Evolutionary conservation across 1,140 invertebrate genomes (phyloP).

Genomic region (Chrysomallon squamiferum): DNA sequence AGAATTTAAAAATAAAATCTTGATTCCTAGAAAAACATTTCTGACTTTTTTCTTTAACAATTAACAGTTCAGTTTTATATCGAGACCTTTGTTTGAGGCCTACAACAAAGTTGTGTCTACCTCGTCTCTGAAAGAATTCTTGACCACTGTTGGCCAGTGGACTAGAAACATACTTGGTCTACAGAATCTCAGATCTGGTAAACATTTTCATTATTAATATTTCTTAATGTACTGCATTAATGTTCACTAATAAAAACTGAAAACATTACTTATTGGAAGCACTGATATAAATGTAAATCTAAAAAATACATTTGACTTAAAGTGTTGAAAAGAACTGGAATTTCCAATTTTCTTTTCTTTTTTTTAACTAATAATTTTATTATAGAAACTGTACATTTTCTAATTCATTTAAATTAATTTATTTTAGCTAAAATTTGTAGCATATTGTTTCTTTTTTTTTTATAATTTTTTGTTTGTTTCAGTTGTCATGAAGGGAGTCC

Average conservation of each 20-base stretch:
- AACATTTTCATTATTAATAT: neutral
- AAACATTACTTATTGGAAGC: no score
- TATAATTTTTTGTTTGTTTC: neutral
- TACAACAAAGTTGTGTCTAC: constrained; percentile 1
- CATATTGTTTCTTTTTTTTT: no score
- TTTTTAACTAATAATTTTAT: no score
- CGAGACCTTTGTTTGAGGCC: constrained; percentile 1
- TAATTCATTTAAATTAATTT: no score
- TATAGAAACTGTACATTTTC: no score
- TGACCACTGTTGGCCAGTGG: constrained; percentile 1
- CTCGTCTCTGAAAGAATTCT: neutral
- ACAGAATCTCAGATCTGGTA: constrained; percentile 8
- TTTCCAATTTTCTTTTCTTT: no score
- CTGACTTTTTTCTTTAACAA: constrained; percentile 1
- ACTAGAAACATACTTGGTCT: neutral
- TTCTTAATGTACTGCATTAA: neutral
- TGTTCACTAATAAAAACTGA: no score
- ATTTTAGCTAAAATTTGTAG: no score
- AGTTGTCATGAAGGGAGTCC: constrained; percentile 2
- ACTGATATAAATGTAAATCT: no score
- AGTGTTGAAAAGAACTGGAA: neutral
- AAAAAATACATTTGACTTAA: neutral
- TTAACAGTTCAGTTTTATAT: constrained; percentile 8
- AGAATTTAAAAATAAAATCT: no score
- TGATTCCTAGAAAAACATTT: no score